A percentile compares a stretch with the other conserved stretches of the same genome.
Conservation (phyloP, 2,888 invertebrate species). For the Thysanoteuthis rhombus region DNA sequence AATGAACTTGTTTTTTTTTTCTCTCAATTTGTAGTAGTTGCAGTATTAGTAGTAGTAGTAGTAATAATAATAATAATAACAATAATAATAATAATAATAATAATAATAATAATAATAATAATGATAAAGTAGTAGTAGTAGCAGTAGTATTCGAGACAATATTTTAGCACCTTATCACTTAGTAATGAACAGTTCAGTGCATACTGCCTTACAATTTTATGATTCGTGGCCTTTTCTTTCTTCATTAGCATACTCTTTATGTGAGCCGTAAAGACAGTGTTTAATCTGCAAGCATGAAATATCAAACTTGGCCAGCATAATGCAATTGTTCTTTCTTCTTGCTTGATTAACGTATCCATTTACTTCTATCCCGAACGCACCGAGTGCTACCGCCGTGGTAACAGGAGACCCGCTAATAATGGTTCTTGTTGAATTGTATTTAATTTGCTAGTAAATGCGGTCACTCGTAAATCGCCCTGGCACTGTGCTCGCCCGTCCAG, state of each 20-base stretch:
- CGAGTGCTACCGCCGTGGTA: neutral
- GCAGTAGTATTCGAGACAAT: no score
- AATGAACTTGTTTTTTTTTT: no score
- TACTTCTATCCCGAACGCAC: conserved; percentile 14
- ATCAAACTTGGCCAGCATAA: neutral
- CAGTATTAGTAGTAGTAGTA: no score
- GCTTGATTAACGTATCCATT: neutral
- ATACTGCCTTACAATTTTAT: neutral
- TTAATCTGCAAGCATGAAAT: conserved; percentile 12
- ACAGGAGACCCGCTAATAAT: conserved; percentile 28
- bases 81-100: no score
- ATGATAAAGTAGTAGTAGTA: no score
- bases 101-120: no score
- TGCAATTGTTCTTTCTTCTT: neutral
- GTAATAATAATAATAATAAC: no score
- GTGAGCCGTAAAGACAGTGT: neutral
- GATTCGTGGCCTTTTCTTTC: neutral
- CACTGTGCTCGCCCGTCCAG: neutral
- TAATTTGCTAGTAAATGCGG: conserved; percentile 25
- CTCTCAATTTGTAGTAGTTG: no score
- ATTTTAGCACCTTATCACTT: neutral
- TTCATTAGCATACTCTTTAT: neutral
- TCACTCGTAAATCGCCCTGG: conserved; percentile 19
- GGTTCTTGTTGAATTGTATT: conserved; percentile 31
- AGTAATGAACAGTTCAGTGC: neutral